phyloP scores from a whole-genome alignment of 2,797 vertebrate species.

The Poecile montanus region DNA sequence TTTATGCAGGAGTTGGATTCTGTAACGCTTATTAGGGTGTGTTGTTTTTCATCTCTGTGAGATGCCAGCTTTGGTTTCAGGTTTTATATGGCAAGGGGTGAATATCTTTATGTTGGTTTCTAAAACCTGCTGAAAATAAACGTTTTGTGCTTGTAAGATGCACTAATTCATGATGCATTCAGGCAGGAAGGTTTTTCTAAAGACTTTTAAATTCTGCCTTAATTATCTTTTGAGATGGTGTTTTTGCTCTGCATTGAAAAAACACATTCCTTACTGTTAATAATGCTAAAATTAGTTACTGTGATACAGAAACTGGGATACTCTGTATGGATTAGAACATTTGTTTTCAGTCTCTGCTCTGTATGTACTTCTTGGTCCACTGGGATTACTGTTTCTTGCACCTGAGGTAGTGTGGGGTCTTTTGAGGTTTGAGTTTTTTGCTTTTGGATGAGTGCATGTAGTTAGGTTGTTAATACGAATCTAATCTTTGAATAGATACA shows the following conservation, averaged over 20 bases:
- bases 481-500: background rate
- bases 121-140: background rate
- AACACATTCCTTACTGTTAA: background rate
- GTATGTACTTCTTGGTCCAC: background rate
- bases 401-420: background rate
- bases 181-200: background rate
- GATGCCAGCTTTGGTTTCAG: background rate
- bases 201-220: background rate
- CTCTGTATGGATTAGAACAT: background rate
- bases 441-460: background rate
- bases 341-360: background rate
- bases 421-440: background rate
- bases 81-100: background rate
- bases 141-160: background rate
- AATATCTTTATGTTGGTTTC: background rate
- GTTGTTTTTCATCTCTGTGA: background rate
- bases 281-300: background rate
- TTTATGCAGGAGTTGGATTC: slow-evolving; percentile 2
- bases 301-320: background rate
- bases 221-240: background rate
- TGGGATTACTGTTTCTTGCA: background rate
- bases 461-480: background rate
- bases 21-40: background rate
- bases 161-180: background rate
- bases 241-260: slow-evolving; percentile 11